phyloP scores from a whole-genome alignment of 2,113 vertebrate genomes.

The Pelmatolapia mariae region DNA sequence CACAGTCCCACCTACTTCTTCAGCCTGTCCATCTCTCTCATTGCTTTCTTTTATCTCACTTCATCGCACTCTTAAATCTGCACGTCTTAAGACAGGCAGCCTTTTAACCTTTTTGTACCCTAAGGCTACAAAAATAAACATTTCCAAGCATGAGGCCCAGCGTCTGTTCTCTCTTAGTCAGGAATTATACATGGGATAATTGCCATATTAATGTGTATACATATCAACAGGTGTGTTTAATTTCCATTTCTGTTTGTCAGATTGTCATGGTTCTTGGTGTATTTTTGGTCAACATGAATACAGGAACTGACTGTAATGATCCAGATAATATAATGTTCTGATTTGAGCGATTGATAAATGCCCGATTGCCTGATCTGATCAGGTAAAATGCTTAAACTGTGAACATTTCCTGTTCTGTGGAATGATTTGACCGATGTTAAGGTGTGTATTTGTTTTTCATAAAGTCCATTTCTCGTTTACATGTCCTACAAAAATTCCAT shows the following conservation, averaged over 20 bases:
- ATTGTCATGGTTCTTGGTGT: constrained; percentile 1
- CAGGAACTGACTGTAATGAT: not conserved
- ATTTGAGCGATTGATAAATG: not conserved
- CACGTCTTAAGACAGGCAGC: not conserved
- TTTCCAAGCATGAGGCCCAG: constrained; percentile 41
- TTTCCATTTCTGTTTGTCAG: constrained; percentile 20
- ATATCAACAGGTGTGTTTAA: constrained; percentile 29
- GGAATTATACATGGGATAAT: constrained; percentile 31
- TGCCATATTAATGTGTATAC: constrained; percentile 1
- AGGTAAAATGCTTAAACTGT: not conserved
- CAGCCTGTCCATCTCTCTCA: not conserved
- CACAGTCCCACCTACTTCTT: not conserved
- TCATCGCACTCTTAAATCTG: not conserved
- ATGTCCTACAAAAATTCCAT: not conserved
- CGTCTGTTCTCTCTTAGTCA: constrained; percentile 29
- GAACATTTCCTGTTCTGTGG: not conserved
- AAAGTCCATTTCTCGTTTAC: not conserved
- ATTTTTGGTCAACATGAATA: not conserved
- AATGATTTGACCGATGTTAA: not conserved
- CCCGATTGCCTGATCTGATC: not conserved
- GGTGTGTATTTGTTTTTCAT: not conserved
- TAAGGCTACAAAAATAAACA: constrained; percentile 48
- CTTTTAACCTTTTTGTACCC: constrained; percentile 24
- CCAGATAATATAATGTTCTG: not conserved
- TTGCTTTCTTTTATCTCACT: not conserved